A percentile compares a stretch with the other conserved stretches of the same genome.
Conservation (phyloP, 2,797 vertebrate genomes). For the Anolis apletophallus region DNA sequence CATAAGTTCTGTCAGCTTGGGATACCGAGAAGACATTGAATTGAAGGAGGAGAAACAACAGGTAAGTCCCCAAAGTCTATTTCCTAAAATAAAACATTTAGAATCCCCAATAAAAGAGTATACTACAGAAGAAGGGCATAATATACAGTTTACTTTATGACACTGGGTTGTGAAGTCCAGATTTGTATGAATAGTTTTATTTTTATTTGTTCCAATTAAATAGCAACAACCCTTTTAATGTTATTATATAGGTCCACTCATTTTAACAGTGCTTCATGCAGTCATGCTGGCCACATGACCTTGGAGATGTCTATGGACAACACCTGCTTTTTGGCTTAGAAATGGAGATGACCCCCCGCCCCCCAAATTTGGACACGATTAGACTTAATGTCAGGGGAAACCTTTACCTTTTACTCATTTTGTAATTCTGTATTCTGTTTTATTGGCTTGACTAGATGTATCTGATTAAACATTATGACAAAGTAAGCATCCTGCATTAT, state of each 20-base stretch:
- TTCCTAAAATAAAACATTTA: neutral
- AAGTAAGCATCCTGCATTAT: neutral
- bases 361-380: no score
- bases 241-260: neutral
- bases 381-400: no score
- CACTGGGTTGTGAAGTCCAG: neutral
- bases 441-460: neutral
- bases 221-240: constrained; percentile 12
- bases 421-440: neutral
- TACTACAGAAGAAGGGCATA: neutral
- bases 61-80: constrained; percentile 47
- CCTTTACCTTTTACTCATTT: neutral
- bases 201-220: constrained; percentile 37
- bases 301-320: no score
- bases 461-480: neutral
- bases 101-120: neutral
- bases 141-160: neutral
- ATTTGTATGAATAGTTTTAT: constrained; percentile 30
- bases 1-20: neutral
- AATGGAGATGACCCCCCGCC: no score
- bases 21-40: neutral
- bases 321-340: no score
- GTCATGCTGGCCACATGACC: no score
- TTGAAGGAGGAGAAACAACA: neutral
- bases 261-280: neutral